These are phyloP conservation scores for Labia minor DNA, from an alignment of 2,888 invertebrate species.

Conservation along the genomic window DNA sequence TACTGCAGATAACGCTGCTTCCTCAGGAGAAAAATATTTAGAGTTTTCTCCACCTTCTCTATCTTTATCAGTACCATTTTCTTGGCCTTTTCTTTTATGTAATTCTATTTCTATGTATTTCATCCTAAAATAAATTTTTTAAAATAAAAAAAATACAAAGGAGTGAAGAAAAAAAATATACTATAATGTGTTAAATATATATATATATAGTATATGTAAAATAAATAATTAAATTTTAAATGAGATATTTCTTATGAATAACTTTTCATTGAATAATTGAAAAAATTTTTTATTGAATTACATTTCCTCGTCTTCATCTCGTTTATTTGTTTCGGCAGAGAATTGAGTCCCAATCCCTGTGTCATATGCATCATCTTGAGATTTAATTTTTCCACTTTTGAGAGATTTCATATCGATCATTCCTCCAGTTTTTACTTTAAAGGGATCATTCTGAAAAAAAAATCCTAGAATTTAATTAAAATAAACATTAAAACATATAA, in stretches of 20 bases:
- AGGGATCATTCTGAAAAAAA: constrained; percentile 52
- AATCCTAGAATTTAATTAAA: constrained; percentile 18
- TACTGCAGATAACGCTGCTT: constrained; percentile 77
- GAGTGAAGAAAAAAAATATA: not conserved
- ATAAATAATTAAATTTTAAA: no score
- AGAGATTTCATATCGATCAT: constrained; percentile 80
- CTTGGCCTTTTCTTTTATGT: constrained; percentile 64
- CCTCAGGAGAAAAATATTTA: constrained; percentile 72
- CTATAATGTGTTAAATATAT: not conserved
- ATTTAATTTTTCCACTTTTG: constrained; percentile 67
- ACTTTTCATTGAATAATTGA: not conserved
- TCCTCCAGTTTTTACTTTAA: constrained; percentile 70
- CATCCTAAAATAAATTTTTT: constrained; percentile 40
- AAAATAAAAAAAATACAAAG: not conserved
- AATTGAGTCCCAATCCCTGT: constrained; percentile 93
- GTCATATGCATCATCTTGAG: constrained; percentile 78
- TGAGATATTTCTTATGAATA: no score
- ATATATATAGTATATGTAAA: no score
- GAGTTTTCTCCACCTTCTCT: constrained; percentile 36
- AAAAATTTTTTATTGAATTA: constrained; percentile 38
- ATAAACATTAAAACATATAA: constrained; percentile 3
- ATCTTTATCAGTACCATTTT: constrained; percentile 37
- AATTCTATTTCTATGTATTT: constrained; percentile 81
- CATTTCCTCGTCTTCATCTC: constrained; percentile 99
- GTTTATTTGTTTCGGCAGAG: constrained; percentile 93